A percentile compares a stretch with the other conserved stretches of the same genome.
Evolutionary conservation across 2,113 vertebrate species (phyloP).

Genomic region (Jacana jacana): DNA sequence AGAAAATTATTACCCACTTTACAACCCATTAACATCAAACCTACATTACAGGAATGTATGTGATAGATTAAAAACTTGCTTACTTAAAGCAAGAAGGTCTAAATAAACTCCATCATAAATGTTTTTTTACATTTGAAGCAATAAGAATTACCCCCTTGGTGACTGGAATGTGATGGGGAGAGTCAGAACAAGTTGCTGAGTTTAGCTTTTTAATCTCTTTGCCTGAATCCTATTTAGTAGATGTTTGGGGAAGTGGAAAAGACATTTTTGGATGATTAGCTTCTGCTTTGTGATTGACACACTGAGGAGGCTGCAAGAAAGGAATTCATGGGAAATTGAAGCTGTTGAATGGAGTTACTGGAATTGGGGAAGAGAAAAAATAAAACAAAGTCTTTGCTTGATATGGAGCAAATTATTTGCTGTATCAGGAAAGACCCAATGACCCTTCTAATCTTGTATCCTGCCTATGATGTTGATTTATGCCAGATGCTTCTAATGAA

Average conservation of each 20-base stretch:
- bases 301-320: constrained; percentile 4
- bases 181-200: constrained; percentile 43
- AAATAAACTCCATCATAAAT: constrained; percentile 70
- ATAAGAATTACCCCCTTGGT: constrained; percentile 51
- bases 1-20: constrained; percentile 81
- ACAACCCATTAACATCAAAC: constrained; percentile 79
- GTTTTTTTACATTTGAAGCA: constrained; percentile 47
- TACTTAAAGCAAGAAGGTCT: constrained; percentile 72
- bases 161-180: not conserved
- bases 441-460: constrained; percentile 57
- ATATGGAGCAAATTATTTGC: not conserved
- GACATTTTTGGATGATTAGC: constrained; percentile 19
- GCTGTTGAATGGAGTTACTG: constrained; percentile 43
- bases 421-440: constrained; percentile 47
- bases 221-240: not conserved
- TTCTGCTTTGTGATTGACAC: constrained; percentile 47
- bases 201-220: constrained; percentile 30
- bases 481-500: constrained; percentile 44
- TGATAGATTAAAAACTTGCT: constrained; percentile 78
- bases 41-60: constrained; percentile 73
- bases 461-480: constrained; percentile 36
- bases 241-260: constrained; percentile 10
- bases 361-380: not conserved
- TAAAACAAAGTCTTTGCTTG: not conserved
- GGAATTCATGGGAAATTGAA: constrained; percentile 23